A percentile compares a stretch with the other conserved stretches of the same genome.
These are phyloP conservation scores for Stenodera caucasica DNA, from an alignment of 2,888 invertebrate species.

Conservation along the genomic window DNA sequence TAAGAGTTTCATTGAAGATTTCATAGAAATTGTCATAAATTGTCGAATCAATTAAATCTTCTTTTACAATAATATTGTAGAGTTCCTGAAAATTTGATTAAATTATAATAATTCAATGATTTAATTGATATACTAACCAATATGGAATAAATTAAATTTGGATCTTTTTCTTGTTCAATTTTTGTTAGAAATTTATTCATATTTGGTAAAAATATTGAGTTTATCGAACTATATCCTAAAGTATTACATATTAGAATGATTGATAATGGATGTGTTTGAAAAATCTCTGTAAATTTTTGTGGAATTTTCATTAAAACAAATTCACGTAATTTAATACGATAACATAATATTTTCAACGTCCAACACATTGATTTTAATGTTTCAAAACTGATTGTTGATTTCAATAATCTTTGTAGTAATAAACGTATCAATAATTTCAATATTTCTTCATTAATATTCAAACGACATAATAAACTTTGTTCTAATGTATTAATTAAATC, in stretches of 20 bases:
- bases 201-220: constrained; percentile 44
- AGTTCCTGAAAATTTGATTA: constrained; percentile 40
- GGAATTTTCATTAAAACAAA: constrained; percentile 47
- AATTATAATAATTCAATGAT: constrained; percentile 1
- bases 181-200: constrained; percentile 40
- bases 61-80: constrained; percentile 42
- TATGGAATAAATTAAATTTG: constrained; percentile 38
- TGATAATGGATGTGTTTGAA: constrained; percentile 39
- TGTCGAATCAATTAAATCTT: constrained; percentile 27
- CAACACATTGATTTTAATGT: constrained; percentile 48
- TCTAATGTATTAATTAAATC: constrained; percentile 64
- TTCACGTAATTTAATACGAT: constrained; percentile 43
- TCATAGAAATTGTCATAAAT: constrained; percentile 39
- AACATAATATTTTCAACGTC: constrained; percentile 46
- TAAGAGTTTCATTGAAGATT: constrained; percentile 38
- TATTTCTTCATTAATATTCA: constrained; percentile 63
- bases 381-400: constrained; percentile 40
- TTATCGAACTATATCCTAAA: constrained; percentile 46
- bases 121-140: constrained; percentile 35
- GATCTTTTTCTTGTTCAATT: constrained; percentile 26
- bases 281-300: constrained; percentile 41
- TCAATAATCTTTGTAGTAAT: constrained; percentile 48
- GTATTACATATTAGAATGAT: constrained; percentile 45
- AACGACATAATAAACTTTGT: constrained; percentile 61
- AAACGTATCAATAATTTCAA: constrained; percentile 48